Base-by-base conservation (phyloP, 2,888 invertebrate genomes). In the Hypselothyrea guttata region DNA sequence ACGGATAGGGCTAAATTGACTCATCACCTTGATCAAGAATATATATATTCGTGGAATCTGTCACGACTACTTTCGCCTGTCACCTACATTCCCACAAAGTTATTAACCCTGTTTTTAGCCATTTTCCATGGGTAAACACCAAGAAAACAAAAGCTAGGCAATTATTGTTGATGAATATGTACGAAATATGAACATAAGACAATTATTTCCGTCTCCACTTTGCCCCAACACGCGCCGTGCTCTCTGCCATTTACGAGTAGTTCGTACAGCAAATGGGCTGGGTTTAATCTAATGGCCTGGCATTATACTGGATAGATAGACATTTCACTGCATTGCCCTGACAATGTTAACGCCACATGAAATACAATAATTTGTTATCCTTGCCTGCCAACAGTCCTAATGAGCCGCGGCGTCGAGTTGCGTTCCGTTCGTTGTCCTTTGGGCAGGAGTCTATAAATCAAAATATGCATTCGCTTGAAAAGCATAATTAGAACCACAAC, bases 81-180 rank as follows among this genome's bases (percentile, higher is more conserved):
- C n/a, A n/a, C n/a, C n/a, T n/a, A n/a, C n/a, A n/a, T n/a, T n/a
- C n/a, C n/a, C n/a, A n/a, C n/a, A n/a, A n/a, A n/a, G n/a, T n/a
- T n/a, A n/a, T n/a, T n/a, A n/a, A n/a, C n/a, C n/a, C n/a, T n/a
- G n/a, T n/a, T n/a, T n/a, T n/a, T n/a, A 18, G 18, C 37, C n/a
- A n/a, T n/a, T n/a, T n/a, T n/a, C n/a, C n/a, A n/a, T n/a, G n/a
- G n/a, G n/a, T n/a, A 47, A 30, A 30, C 35, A 46, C 30, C 22
- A 8, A n/a, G 52, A 16, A 42, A 47, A 45, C 22, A 22, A 4
- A 22, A 5, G 61, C 65, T 64, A 60, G 72, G 76, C 68, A 85
- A 79, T 85, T 79, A 72, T 70, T 69, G 84, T 70, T 81, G 84
- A 81, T 85, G 79, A 83, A 65, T 60, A 63, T 54, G 57, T 62